These are phyloP conservation scores for Raillietiella orientalis DNA, from an alignment of 2,888 invertebrate genomes.

Conservation along the genomic window DNA sequence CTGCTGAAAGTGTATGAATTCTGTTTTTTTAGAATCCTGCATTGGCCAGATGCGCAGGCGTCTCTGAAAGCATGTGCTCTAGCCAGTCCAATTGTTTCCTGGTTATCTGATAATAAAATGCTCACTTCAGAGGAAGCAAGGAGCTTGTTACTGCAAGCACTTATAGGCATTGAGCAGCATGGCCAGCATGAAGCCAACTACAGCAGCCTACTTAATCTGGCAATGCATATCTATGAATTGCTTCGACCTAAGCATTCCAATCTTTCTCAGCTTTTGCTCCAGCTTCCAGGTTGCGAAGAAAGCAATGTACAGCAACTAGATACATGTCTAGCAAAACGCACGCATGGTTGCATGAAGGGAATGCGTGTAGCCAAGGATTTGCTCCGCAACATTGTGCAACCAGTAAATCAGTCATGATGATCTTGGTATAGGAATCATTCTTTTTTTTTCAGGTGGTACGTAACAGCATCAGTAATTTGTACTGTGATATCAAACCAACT, in stretches of 20 bases:
- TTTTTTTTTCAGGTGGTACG: no score
- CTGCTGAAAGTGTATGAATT: no score
- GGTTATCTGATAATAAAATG: constrained; percentile 25
- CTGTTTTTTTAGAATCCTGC: constrained; percentile 20
- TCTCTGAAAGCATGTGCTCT: constrained; percentile 45
- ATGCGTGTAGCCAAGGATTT: no score
- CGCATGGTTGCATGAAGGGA: no score
- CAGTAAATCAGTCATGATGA: no score
- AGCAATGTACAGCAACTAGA: no score
- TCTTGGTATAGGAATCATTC: no score
- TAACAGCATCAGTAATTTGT: no score
- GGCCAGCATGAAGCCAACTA: constrained; percentile 73
- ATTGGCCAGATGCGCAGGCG: constrained; percentile 56
- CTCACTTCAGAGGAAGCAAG: constrained; percentile 29
- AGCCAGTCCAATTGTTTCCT: constrained; percentile 31
- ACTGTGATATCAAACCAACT: no score
- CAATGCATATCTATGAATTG: constrained; percentile 53
- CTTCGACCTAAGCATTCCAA: constrained; percentile 23
- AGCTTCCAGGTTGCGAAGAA: constrained; percentile 6
- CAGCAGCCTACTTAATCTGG: constrained; percentile 38
- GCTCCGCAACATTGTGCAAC: no score
- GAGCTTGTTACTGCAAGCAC: constrained; percentile 37
- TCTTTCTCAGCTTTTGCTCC: constrained; percentile 4
- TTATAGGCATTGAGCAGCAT: constrained; percentile 46
- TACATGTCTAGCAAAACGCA: no score